Evolutionary conservation across 1,140 invertebrate species (phyloP).

Genomic region (Ooceraea biroi): DNA sequence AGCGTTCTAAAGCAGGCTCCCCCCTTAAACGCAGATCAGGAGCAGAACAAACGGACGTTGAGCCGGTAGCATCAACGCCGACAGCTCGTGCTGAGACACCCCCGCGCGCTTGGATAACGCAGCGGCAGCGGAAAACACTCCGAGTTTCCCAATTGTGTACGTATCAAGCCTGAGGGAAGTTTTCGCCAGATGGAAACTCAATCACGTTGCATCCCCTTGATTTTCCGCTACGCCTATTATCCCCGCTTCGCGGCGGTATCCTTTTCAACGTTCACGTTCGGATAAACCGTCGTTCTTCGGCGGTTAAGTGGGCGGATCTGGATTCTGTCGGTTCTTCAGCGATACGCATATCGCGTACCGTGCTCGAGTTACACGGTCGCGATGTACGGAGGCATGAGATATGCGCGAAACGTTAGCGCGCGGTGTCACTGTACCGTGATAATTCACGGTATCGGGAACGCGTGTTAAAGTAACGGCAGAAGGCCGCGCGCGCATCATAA

Average conservation of each 20-base stretch:
- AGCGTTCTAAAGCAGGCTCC: too few relatives aligned
- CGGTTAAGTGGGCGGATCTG: neutral
- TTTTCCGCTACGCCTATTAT: conserved; percentile 15
- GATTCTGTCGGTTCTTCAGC: conserved; percentile 9
- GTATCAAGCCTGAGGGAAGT: neutral
- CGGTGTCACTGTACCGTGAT: neutral
- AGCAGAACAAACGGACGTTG: too few relatives aligned
- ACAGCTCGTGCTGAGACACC: neutral
- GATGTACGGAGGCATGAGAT: too few relatives aligned
- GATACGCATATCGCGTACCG: conserved; percentile 7
- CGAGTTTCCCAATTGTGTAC: neutral
- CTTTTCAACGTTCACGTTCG: conserved; percentile 46
- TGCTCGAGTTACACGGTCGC: conserved; percentile 4
- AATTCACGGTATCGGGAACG: too few relatives aligned
- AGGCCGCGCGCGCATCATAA: too few relatives aligned
- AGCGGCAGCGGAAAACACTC: neutral
- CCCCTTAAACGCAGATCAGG: too few relatives aligned
- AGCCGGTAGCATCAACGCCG: neutral
- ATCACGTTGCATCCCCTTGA: conserved; percentile 10
- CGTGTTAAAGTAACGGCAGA: too few relatives aligned
- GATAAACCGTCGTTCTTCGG: conserved; percentile 21
- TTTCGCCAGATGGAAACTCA: conserved; percentile 18
- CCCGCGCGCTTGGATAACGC: neutral
- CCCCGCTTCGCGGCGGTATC: neutral
- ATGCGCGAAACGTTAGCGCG: conserved; percentile 7